Evolutionary conservation across 2,797 vertebrate genomes (phyloP).

Genomic region (Lagodon rhomboides): DNA sequence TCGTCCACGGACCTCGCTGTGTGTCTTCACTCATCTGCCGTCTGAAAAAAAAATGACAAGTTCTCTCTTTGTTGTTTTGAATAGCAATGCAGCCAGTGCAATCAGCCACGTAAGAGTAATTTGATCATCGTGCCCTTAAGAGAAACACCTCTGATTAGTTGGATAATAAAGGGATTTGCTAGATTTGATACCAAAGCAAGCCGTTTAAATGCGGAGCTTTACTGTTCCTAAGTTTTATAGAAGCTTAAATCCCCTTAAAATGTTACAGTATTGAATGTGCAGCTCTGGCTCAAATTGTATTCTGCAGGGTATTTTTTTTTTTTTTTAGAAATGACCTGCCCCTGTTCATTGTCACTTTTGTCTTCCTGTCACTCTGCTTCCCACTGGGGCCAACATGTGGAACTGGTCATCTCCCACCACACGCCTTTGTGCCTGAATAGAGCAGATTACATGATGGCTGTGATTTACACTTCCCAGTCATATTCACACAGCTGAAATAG

Average conservation of each 20-base stretch:
- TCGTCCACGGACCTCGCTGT: conserved; percentile 18
- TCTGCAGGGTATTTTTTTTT: conserved; percentile 1
- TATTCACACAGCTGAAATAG: conserved; percentile 68
- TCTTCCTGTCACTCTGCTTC: conserved; percentile 50
- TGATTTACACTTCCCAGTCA: conserved; percentile 72
- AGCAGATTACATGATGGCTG: conserved; percentile 68
- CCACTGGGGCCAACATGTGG: conserved; percentile 56
- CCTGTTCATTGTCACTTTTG: conserved; percentile 55
- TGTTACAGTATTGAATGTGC: conserved; percentile 21
- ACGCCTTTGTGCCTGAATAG: conserved; percentile 58
- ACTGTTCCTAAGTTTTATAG: neutral
- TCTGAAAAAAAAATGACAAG: neutral
- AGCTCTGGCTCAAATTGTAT: conserved; percentile 15
- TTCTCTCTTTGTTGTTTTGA: conserved; percentile 13
- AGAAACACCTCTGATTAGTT: conserved; percentile 14
- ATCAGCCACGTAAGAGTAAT: conserved; percentile 20
- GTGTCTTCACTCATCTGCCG: conserved; percentile 1
- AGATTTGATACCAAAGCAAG: neutral
- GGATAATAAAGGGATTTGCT: neutral
- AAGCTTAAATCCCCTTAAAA: conserved; percentile 4
- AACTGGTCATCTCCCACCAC: conserved; percentile 58
- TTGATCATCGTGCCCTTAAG: neutral
- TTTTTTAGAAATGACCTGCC: conserved; percentile 34
- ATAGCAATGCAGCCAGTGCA: conserved; percentile 30
- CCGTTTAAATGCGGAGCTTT: neutral